Base-by-base conservation (phyloP, 2,888 invertebrate genomes). In the Cybosia mesomella region DNA sequence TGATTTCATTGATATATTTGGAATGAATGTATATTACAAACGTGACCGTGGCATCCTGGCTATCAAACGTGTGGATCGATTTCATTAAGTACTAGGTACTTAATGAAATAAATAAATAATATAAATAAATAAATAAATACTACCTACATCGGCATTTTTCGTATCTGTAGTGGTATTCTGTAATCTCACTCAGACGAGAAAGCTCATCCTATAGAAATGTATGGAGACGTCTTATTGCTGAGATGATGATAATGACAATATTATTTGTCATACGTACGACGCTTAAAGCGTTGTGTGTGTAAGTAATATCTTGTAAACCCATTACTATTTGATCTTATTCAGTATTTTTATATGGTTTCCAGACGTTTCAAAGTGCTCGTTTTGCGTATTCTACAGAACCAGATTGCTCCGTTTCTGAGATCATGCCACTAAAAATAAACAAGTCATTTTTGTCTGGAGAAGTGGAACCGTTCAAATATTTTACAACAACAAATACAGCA, bases 391-490 rank as follows among this genome's bases (percentile, higher is more conserved):
- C 43, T 34, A 58, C 49, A 49, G 43, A 64, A 61, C 28, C 39
- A 61, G 28, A 49, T 61, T 28, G 54, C 63, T 34, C 21, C 11
- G 18, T 8, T 54, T 15, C 18, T 64, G 64, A 64, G 21, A 64
- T 66, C n/a, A 68, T 21, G 28, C 21, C 0, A 10, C 54, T 54
- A 54, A 67, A 55, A 62, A 66, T 64, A 64, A 64, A 55, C n/a
- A 55, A 54, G 21, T 53, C 9, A 54, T 54, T 22, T 62, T 24
- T 24, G 18, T 28, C 28, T 32, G 61, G 49, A 49, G 61, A 22
- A 18, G 39, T 39, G 22, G 24, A 18, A 18, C 18, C 39, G 39
- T 39, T 15, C 36, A 13, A 59, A 59, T 39, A 49, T 49, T n/a
- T 49, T 49, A 49, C n/a, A 49, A 49, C n/a, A 49, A 49, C 49